These are phyloP conservation scores for Lamproptera curius DNA, from an alignment of 2,888 invertebrate species.

Conservation along the genomic window DNA sequence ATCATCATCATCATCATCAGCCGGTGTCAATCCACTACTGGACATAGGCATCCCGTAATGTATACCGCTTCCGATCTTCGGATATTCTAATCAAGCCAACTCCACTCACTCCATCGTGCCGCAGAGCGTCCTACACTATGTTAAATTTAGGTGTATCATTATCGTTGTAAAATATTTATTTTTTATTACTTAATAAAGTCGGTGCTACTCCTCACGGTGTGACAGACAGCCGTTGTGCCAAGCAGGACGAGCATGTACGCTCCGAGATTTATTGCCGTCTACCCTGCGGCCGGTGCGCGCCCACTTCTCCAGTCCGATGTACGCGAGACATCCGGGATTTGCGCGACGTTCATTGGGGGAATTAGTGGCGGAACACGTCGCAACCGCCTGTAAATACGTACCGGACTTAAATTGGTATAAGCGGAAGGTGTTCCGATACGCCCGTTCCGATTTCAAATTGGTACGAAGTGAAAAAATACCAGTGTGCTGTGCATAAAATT, in stretches of 20 bases:
- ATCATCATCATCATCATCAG: no score
- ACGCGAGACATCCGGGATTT: constrained; percentile 46
- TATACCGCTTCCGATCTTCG: no score
- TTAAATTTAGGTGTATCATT: no score
- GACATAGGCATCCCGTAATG: no score
- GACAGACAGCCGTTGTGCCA: constrained; percentile 39
- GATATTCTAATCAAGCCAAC: no score
- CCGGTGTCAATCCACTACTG: no score
- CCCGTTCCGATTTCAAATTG: neutral
- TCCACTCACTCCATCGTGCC: no score
- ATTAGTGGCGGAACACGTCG: constrained; percentile 36
- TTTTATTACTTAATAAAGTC: no score
- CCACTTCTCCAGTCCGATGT: constrained; percentile 42
- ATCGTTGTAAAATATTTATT: no score
- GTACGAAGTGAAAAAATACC: no score
- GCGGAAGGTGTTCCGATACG: neutral
- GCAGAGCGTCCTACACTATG: no score
- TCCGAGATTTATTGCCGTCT: constrained; percentile 56
- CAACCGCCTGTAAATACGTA: neutral
- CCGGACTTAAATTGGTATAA: neutral
- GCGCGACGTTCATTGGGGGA: constrained; percentile 51
- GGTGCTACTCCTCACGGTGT: constrained; percentile 31
- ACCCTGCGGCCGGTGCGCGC: constrained; percentile 43
- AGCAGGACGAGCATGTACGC: constrained; percentile 39
- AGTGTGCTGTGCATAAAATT: no score